Evolutionary conservation across 2,888 invertebrate species (phyloP), one percentile per base, ranked within the genome.

Genomic region (Tromatobia lineatoria): DNA sequence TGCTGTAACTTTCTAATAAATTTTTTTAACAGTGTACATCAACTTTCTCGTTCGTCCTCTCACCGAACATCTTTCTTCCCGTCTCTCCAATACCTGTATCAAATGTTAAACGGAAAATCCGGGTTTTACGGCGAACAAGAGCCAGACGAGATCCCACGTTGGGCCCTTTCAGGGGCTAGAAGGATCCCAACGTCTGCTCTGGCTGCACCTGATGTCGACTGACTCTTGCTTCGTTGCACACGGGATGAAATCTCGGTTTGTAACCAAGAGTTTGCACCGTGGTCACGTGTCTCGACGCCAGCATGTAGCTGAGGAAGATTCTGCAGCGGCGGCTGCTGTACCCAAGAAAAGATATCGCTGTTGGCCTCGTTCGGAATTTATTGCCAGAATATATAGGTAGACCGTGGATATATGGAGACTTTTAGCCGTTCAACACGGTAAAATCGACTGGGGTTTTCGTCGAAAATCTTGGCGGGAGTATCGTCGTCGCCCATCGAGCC

Each of bases 351-450:
- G 74, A 82, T 82, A 82, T 78, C 74, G 74, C 82, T 69, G 82
- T 78, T 82, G 61, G 82, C 69, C 74, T 82, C 74, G 59, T 52
- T 59, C 45, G 69, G 15, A 82, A 82, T 82, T 82, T 82, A 82
- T 82, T 74, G 66, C 82, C 23, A 25, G 23, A 59, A 66, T 71
- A 78, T 69, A 82, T 71, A 78, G 74, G 23, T 11, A 59, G 25
- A 42, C 15, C n/a, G 45, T 42, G 47, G 54, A 20, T 34, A 69
- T 29, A 50, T 69, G 25, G 52, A 18, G 13, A 38, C 38, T 70
- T 38, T 70, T 70, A 54, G 70, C 52, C 52, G 52, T 73, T 80
- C 59, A 34, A 20, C 38, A 34, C 70, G 38, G 52, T 20, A 34
- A 38, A 70, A 70, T 54, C 70, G 73, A 59, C 57, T 42, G 23